Base-by-base conservation (phyloP, 2,113 vertebrate genomes). In the Syngnathoides biaculeatus region DNA sequence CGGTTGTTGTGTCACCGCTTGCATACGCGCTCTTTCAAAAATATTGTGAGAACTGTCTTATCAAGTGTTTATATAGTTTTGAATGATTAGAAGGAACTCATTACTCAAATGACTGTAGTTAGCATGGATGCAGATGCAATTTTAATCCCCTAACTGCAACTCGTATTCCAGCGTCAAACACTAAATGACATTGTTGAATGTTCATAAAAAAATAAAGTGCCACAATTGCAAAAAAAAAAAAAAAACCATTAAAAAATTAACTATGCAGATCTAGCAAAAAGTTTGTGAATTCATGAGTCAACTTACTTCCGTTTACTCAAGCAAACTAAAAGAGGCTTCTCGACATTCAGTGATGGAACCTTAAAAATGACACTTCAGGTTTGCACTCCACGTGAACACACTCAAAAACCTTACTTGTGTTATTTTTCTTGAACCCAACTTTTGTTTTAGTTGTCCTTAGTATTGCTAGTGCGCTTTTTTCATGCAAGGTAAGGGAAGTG, bases 401-500 rank as follows among this genome's bases (percentile, higher is more conserved):
- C 8, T 50, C 20, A 52, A 63, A 75, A 71, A 67, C 40, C 66
- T 42, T 11, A 53, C 60, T 78, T 68, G 56, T 17, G 47, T 64
- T 17, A 15, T 10, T 4, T 74, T 69, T 73, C 52, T 57, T 71
- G 19, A 64, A 73, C 42, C 72, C 50, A 10, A 73, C 75, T 64
- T 55, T 43, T 61, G 56, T 64, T 67, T 65, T 60, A 27, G 24
- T 68, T 2, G 63, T 63, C 52, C 63, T 75, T 75, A 72, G 66
- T 26, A 6, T 57, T 35, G 42, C 12, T 40, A 52, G 60, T 11
- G 56, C 12, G 22, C 24, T 55, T 55, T 78, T 62, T 67, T 82
- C 72, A 80, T 74, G 89, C 82, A 83, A 55, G 9, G 38, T 53
- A 57, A 66, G 38, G 57, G 60, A 79, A 79, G 75, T 77, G 79